These are phyloP conservation scores for Adela reaumurella DNA, from an alignment of 2,888 invertebrate genomes.

Conservation along the genomic window DNA sequence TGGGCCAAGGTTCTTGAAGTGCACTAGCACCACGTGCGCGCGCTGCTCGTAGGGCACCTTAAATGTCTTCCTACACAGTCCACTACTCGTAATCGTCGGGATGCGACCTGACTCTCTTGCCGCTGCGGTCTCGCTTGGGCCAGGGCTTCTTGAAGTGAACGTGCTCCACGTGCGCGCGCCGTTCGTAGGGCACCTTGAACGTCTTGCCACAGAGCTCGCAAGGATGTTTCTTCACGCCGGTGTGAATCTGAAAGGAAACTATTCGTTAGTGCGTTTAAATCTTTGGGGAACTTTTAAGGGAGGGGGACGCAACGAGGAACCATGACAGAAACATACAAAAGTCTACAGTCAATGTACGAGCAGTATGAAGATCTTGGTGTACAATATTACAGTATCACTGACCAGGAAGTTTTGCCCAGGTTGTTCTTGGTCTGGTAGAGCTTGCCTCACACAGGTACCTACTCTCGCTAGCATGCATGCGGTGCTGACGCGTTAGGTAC, in stretches of 20 bases:
- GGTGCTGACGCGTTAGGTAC: too few relatives aligned
- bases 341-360: neutral
- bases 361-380: slow-evolving; percentile 1
- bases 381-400: too few relatives aligned
- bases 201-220: slow-evolving; percentile 7
- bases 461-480: too few relatives aligned
- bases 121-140: slow-evolving; percentile 29
- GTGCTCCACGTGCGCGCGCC: slow-evolving; percentile 5
- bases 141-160: slow-evolving; percentile 26
- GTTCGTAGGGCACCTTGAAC: slow-evolving; percentile 3
- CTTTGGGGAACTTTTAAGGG: too few relatives aligned
- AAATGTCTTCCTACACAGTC: neutral
- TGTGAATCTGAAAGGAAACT: slow-evolving; percentile 4
- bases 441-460: slow-evolving; percentile 2
- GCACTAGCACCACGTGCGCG: slow-evolving; percentile 12
- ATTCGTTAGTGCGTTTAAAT: too few relatives aligned
- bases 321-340: neutral
- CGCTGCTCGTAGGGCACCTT: slow-evolving; percentile 3
- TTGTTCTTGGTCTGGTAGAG: slow-evolving; percentile 3
- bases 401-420: slow-evolving; percentile 1
- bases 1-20: slow-evolving; percentile 29
- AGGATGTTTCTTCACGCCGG: neutral
- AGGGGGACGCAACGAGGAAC: too few relatives aligned
- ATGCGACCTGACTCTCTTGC: slow-evolving; percentile 24
- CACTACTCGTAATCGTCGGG: slow-evolving; percentile 18